These are phyloP conservation scores for Euthynnus affinis DNA, from an alignment of 2,797 vertebrate genomes.

Conservation along the genomic window DNA sequence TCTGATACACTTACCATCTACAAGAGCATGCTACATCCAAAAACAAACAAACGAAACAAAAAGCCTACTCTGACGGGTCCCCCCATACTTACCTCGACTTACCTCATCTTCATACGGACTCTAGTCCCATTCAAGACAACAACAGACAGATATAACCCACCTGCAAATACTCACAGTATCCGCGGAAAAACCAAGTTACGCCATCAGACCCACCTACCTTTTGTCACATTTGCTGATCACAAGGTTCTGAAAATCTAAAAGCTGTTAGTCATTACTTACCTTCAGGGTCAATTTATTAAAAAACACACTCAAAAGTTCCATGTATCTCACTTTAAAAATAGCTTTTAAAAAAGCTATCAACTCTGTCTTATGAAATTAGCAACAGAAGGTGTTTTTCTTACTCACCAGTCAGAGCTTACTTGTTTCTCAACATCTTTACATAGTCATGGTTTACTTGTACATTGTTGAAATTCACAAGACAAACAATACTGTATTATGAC, in stretches of 20 bases:
- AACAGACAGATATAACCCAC: slow-evolving; percentile 85
- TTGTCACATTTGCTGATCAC: slow-evolving; percentile 49
- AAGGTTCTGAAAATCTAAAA: slow-evolving; percentile 84
- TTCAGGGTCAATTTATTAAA: slow-evolving; percentile 83
- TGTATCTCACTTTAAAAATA: slow-evolving; percentile 83
- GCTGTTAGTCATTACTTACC: slow-evolving; percentile 87
- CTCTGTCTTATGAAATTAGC: slow-evolving; percentile 85
- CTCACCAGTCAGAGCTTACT: slow-evolving; percentile 91
- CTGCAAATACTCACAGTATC: slow-evolving; percentile 84
- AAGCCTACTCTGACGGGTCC: slow-evolving; percentile 55
- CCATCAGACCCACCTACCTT: slow-evolving; percentile 86
- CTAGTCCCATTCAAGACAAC: slow-evolving; percentile 73
- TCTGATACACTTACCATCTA: not conserved
- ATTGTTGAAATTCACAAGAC: slow-evolving; percentile 86
- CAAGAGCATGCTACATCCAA: not conserved
- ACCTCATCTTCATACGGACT: slow-evolving; percentile 69
- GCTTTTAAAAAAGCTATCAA: slow-evolving; percentile 81
- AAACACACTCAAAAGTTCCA: slow-evolving; percentile 89
- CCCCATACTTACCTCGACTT: slow-evolving; percentile 80
- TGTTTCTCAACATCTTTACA: slow-evolving; percentile 92
- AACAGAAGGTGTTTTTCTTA: slow-evolving; percentile 90
- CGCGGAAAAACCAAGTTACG: slow-evolving; percentile 50
- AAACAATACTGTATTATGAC: slow-evolving; percentile 84
- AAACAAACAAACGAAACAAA: not conserved
- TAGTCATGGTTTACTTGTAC: slow-evolving; percentile 90